These are phyloP conservation scores for Callionymus lyra DNA, from an alignment of 2,113 vertebrate species.

Conservation along the genomic window DNA sequence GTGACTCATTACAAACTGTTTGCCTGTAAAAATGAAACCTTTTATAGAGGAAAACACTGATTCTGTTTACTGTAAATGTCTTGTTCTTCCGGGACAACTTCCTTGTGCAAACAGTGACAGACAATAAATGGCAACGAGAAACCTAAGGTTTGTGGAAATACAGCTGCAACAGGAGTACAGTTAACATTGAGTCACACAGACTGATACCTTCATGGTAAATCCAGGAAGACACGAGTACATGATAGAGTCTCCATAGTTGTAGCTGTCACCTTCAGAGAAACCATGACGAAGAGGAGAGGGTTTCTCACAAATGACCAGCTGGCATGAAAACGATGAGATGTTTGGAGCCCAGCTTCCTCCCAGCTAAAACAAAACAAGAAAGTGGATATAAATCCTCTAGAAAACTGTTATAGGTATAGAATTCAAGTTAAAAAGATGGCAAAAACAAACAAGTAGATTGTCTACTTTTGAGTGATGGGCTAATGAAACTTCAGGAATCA, in stretches of 20 bases:
- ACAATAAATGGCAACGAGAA: neutral
- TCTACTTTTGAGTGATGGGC: no score
- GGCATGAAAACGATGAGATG: conserved; percentile 73
- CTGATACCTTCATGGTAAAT: conserved; percentile 78
- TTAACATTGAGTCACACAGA: no score
- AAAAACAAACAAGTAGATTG: no score
- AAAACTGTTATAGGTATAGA: no score
- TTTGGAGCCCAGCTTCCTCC: conserved; percentile 79
- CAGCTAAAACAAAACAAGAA: conserved; percentile 54
- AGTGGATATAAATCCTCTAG: conserved; percentile 2
- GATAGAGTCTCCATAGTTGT: conserved; percentile 71
- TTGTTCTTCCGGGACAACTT: no score
- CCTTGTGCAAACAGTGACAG: no score
- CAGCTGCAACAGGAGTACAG: no score
- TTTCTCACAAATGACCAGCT: conserved; percentile 73
- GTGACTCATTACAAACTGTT: no score
- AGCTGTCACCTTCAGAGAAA: conserved; percentile 66
- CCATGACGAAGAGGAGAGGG: conserved; percentile 74
- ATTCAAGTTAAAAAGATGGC: no score
- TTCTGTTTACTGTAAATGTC: conserved; percentile 16
- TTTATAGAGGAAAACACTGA: conserved; percentile 9
- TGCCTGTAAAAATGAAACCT: no score
- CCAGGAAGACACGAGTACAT: conserved; percentile 80
- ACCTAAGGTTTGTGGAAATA: neutral
- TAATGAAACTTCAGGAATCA: no score